A percentile compares a stretch with the other conserved stretches of the same genome.
Conservation (phyloP, 2,888 invertebrate genomes). For the Bruchidius siliquastri region DNA sequence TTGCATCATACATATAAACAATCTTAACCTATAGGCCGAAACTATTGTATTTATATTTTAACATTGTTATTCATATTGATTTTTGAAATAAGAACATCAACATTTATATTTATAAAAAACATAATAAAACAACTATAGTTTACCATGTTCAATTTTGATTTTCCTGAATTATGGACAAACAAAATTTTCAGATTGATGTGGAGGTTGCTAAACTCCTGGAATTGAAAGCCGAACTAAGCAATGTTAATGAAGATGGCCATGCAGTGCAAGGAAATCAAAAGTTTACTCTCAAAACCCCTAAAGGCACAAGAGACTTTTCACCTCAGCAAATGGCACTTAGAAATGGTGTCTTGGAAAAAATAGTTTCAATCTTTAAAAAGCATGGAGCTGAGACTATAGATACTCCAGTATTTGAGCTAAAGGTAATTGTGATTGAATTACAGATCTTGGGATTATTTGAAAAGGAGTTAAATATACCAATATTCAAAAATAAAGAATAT, state of each 20-base stretch:
- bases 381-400: slow-evolving; percentile 99
- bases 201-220: slow-evolving; percentile 79
- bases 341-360: slow-evolving; percentile 78
- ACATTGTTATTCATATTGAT: too few species aligned
- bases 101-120: too few species aligned
- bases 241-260: slow-evolving; percentile 54
- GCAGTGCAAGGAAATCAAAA: slow-evolving; percentile 58
- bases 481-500: too few species aligned
- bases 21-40: too few species aligned
- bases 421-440: slow-evolving; percentile 53
- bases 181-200: slow-evolving; percentile 69
- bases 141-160: too few species aligned
- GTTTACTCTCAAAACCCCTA: slow-evolving; percentile 84
- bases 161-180: too few species aligned
- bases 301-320: slow-evolving; percentile 91
- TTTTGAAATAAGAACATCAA: too few species aligned
- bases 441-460: too few species aligned
- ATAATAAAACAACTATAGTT: too few species aligned
- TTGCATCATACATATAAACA: too few species aligned
- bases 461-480: too few species aligned
- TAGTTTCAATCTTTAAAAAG: slow-evolving; percentile 84
- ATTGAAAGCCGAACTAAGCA: slow-evolving; percentile 69
- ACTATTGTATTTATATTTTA: too few species aligned
- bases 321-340: slow-evolving; percentile 94
- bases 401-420: slow-evolving; percentile 95